These are phyloP conservation scores for Pelobates fuscus DNA, from an alignment of 2,113 vertebrate genomes.

Conservation along the genomic window DNA sequence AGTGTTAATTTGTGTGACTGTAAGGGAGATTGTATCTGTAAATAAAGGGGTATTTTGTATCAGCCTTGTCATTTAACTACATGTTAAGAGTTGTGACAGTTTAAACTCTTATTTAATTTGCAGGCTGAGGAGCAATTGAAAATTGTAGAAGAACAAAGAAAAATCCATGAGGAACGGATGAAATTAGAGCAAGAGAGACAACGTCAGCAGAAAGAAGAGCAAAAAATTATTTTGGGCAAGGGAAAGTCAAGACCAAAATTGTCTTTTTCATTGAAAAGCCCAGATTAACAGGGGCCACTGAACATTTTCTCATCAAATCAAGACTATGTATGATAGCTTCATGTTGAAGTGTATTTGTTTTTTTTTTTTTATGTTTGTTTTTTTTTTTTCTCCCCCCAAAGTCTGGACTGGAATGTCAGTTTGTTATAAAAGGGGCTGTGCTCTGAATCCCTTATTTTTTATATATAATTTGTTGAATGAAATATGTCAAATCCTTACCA, in stretches of 20 bases:
- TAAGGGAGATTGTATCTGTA: too few species aligned
- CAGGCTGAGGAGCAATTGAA: constrained; percentile 98
- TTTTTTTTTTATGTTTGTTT: constrained; percentile 42
- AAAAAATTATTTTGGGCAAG: constrained; percentile 98
- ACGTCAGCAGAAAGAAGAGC: constrained; percentile 97
- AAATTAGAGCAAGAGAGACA: constrained; percentile 99
- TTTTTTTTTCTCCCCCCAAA: constrained; percentile 65
- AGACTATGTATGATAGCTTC: constrained; percentile 87
- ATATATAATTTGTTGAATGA: constrained; percentile 46
- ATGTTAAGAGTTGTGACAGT: too few species aligned
- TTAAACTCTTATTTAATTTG: neutral
- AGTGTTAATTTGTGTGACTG: too few species aligned
- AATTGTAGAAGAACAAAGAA: constrained; percentile 99
- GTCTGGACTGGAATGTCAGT: constrained; percentile 75
- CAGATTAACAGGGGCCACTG: constrained; percentile 79
- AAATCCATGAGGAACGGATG: constrained; percentile 99
- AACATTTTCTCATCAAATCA: constrained; percentile 70
- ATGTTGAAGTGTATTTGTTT: constrained; percentile 85
- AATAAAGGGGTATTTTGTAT: too few species aligned
- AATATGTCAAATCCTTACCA: constrained; percentile 71
- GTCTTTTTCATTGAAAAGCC: constrained; percentile 94
- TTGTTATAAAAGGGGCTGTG: constrained; percentile 83
- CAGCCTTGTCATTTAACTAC: too few species aligned
- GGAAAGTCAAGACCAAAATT: constrained; percentile 98
- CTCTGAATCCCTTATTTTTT: constrained; percentile 67